A percentile compares a stretch with the other conserved stretches of the same genome.
Evolutionary conservation across 2,888 invertebrate species (phyloP).

Genomic region (Cheilosia impressa): DNA sequence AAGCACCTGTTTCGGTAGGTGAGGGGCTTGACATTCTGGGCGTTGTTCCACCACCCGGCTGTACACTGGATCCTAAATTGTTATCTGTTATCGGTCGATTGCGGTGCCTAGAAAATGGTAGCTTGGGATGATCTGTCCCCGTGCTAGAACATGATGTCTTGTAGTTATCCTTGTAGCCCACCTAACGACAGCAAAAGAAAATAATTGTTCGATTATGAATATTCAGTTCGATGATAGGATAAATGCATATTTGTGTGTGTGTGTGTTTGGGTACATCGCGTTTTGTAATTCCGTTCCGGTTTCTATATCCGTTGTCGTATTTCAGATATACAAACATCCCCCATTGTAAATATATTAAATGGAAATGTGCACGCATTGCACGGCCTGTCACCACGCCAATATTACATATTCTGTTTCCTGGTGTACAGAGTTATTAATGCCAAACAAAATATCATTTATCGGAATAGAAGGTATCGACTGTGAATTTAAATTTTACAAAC

Average conservation of each 20-base stretch:
- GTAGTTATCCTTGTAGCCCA: slow-evolving; percentile 68
- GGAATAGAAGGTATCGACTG: slow-evolving; percentile 24
- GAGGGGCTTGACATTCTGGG: slow-evolving; percentile 83
- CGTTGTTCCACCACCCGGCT: slow-evolving; percentile 75
- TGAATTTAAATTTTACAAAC: slow-evolving; percentile 37
- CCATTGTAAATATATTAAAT: slow-evolving; percentile 68
- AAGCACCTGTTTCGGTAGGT: slow-evolving; percentile 83
- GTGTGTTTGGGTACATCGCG: slow-evolving; percentile 38
- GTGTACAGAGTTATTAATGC: slow-evolving; percentile 66
- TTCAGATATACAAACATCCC: slow-evolving; percentile 44
- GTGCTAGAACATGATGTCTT: slow-evolving; percentile 60
- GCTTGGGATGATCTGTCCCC: slow-evolving; percentile 51
- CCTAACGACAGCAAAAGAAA: slow-evolving; percentile 29
- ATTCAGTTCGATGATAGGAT: slow-evolving; percentile 17
- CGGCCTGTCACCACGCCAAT: slow-evolving; percentile 82
- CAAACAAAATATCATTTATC: slow-evolving; percentile 57
- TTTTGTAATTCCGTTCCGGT: slow-evolving; percentile 63
- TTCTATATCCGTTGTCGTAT: slow-evolving; percentile 53
- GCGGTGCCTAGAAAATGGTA: slow-evolving; percentile 69
- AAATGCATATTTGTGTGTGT: slow-evolving; percentile 9
- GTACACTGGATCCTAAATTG: slow-evolving; percentile 50
- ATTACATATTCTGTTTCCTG: slow-evolving; percentile 67
- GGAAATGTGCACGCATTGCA: slow-evolving; percentile 81
- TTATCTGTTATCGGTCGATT: slow-evolving; percentile 51
- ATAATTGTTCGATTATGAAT: slow-evolving; percentile 7